phyloP scores from a whole-genome alignment of 2,888 invertebrate genomes.

The Mycalesis mineus region DNA sequence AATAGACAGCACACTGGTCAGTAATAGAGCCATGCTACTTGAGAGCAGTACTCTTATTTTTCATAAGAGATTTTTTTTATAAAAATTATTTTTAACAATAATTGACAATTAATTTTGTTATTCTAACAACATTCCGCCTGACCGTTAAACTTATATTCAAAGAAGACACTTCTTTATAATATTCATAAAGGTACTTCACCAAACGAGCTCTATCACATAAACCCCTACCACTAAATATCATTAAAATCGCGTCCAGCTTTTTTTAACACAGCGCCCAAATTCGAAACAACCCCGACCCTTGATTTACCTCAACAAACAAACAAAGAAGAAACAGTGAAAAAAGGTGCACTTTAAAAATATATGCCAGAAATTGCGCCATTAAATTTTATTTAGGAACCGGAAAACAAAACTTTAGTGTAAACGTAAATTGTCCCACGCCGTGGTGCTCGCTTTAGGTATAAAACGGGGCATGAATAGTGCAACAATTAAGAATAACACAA shows the following conservation, averaged over 20 bases:
- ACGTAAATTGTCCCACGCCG: slow-evolving; percentile 25
- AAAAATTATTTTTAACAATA: no score
- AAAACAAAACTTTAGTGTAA: slow-evolving; percentile 21
- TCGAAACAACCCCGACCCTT: slow-evolving; percentile 8
- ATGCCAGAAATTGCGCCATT: slow-evolving; percentile 11
- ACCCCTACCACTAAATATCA: no score
- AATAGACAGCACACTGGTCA: no score
- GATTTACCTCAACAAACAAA: slow-evolving; percentile 3
- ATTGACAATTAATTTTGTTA: no score
- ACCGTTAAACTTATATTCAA: no score
- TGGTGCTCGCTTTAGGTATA: slow-evolving; percentile 13
- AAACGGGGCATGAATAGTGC: slow-evolving; percentile 27
- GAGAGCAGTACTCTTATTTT: no score
- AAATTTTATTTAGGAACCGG: slow-evolving; percentile 23
- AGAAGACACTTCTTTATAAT: no score
- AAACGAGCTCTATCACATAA: no score
- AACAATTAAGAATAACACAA: slow-evolving; percentile 31
- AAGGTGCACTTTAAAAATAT: slow-evolving; percentile 9
- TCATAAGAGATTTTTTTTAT: no score
- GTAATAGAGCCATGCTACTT: no score
- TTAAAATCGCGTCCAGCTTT: background rate
- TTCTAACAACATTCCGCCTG: no score
- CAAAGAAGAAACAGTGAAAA: background rate
- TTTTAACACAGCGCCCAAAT: background rate
- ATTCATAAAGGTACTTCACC: no score